Base-by-base conservation (phyloP, 2,888 invertebrate genomes). In the Athetis lepigone region DNA sequence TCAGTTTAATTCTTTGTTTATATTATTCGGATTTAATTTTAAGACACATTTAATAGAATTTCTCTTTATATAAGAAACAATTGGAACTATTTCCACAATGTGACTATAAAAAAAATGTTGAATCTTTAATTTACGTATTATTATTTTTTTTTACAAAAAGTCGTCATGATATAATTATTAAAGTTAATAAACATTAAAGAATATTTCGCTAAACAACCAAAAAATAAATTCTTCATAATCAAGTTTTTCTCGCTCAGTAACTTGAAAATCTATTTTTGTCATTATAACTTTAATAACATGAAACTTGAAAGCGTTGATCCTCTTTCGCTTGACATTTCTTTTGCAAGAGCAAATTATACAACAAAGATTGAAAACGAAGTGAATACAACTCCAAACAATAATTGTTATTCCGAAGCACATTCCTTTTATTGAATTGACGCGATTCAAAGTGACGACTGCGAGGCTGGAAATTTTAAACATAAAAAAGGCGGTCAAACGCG, bases 391-490 rank as follows among this genome's bases (percentile, higher is more conserved):
- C 56, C 54, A 47, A 69, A 75, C 70, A 78, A 75, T 73, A 73
- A 81, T 77, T 81, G 66, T 77, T 81, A 71, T 79, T 80, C 67
- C 49, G 59, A 51, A 63, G 72, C 67, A 74, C 69, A 77, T 81
- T 81, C 59, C 61, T 73, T 70, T 79, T 77, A 83, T 80, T 83
- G 69, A 73, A 83, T 81, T 74, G 80, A 68, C 78, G 68, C 66
- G 70, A 70, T 78, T 78, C 71, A 69, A 62, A 74, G 55, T 75
- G 67, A 70, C 62, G 61, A 46, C 55, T 49, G 45, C 56, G 68
- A 50, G 50, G 37, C 58, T 60, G 61, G 46, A 65, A 79, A 72
- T 80, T 79, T 75, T 40, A 50, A 74, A 64, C 69, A 70, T 76
- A 74, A 78, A 75, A 63, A 77, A 70, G 27, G 68, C 69, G 76